A percentile compares a stretch with the other conserved stretches of the same genome.
Conservation (phyloP, 2,113 vertebrate genomes). For the Microtus richardsoni region DNA sequence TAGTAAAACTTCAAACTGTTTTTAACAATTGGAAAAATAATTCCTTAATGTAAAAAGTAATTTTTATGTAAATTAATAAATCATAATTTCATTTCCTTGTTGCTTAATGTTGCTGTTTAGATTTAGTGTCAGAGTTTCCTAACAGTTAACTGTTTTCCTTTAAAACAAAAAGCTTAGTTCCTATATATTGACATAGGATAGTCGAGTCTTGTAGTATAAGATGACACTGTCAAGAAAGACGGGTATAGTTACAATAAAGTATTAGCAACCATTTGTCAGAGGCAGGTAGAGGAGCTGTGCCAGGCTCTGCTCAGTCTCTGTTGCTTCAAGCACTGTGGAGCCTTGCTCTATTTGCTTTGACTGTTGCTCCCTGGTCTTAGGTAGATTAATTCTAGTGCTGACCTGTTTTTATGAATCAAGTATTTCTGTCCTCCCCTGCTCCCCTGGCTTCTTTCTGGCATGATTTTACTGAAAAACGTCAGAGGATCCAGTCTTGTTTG, state of each 20-base stretch:
- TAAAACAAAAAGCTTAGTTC: constrained; percentile 87
- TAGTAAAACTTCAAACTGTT: constrained; percentile 90
- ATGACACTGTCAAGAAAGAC: constrained; percentile 79
- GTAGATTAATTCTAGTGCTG: constrained; percentile 22
- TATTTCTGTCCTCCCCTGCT: neutral
- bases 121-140: constrained; percentile 94
- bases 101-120: constrained; percentile 93
- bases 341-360: constrained; percentile 42
- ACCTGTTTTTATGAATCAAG: neutral
- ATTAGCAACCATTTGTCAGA: constrained; percentile 78
- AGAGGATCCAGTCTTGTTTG: neutral
- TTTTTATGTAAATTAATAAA: constrained; percentile 97
- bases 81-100: constrained; percentile 90
- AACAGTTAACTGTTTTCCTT: constrained; percentile 91
- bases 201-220: constrained; percentile 72
- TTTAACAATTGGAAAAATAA: constrained; percentile 91
- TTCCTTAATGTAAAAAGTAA: constrained; percentile 96
- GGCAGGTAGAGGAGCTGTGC: constrained; percentile 71
- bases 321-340: constrained; percentile 77
- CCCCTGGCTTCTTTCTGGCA: neutral
- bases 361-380: constrained; percentile 21
- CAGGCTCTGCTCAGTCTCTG: constrained; percentile 80
- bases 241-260: constrained; percentile 82
- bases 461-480: constrained; percentile 17
- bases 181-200: constrained; percentile 83